Percentiles rank a stretch among this genome's conserved stretches.
Conservation (phyloP, 2,797 vertebrate species). For the Syndactyla subalaris region DNA sequence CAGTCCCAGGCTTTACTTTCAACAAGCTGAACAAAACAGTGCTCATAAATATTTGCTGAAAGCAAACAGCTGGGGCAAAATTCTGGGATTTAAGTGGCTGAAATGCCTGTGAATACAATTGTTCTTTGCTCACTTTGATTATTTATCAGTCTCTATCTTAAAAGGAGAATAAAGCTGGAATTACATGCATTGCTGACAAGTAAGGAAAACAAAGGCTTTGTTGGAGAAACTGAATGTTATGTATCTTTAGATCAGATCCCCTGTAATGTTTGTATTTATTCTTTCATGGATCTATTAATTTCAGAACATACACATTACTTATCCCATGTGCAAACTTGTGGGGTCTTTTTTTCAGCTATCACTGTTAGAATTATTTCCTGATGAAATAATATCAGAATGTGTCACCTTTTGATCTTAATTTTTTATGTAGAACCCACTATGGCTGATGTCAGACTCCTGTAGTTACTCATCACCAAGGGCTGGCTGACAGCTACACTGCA, state of each 20-base stretch:
- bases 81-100: slow-evolving; percentile 1
- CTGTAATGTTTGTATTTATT: neutral
- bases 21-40: neutral
- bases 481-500: neutral
- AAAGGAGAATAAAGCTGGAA: neutral
- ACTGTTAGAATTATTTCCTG: neutral
- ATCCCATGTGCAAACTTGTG: neutral
- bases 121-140: neutral
- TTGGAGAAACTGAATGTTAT: neutral
- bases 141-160: neutral
- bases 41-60: slow-evolving; percentile 45
- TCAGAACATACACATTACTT: neutral
- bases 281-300: neutral
- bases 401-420: neutral
- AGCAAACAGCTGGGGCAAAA: slow-evolving; percentile 45
- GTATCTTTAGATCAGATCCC: neutral
- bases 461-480: neutral
- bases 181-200: neutral
- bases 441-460: neutral
- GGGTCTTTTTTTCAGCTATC: neutral
- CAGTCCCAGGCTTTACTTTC: neutral
- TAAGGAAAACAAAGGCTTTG: neutral
- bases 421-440: neutral
- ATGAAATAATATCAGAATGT: neutral
- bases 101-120: slow-evolving; percentile 8